Conservation (phyloP, 1,140 invertebrate genomes). For the Steinernema feltiae region DNA sequence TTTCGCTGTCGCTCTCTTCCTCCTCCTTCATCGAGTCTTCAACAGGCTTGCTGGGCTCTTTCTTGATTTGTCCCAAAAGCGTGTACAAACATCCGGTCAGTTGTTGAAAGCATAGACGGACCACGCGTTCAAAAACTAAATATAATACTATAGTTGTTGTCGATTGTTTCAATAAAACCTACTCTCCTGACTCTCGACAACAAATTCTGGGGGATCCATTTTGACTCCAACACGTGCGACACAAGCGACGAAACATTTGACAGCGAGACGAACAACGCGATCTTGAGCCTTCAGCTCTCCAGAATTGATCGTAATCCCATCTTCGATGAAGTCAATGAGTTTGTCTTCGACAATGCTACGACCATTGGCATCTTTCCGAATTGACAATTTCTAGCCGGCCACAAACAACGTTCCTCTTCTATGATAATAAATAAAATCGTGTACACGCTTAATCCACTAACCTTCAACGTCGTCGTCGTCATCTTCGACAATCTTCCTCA, state of each 20-base stretch:
- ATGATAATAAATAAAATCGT: not conserved
- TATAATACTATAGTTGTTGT: too few species aligned
- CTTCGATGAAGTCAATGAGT: not conserved
- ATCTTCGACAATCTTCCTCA: not conserved
- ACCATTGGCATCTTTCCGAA: not conserved
- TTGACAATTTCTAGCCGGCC: not conserved
- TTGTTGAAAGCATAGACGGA: not conserved
- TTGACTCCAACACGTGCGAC: not conserved
- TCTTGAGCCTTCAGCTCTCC: not conserved
- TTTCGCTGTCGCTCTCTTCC: not conserved
- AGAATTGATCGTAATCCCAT: not conserved
- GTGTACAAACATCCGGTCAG: not conserved
- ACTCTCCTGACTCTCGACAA: not conserved
- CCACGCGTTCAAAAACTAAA: not conserved
- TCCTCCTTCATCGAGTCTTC: not conserved
- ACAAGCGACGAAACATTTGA: not conserved
- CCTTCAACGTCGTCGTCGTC: not conserved
- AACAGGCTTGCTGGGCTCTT: not conserved
- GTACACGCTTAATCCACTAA: not conserved
- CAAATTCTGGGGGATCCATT: slow-evolving; percentile 9
- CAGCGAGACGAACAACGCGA: not conserved
- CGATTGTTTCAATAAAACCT: not conserved
- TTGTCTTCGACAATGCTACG: not conserved
- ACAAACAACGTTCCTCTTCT: not conserved
- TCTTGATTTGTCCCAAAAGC: not conserved